These are phyloP conservation scores for Cottus gobio DNA, from an alignment of 2,113 vertebrate species.

Conservation along the genomic window DNA sequence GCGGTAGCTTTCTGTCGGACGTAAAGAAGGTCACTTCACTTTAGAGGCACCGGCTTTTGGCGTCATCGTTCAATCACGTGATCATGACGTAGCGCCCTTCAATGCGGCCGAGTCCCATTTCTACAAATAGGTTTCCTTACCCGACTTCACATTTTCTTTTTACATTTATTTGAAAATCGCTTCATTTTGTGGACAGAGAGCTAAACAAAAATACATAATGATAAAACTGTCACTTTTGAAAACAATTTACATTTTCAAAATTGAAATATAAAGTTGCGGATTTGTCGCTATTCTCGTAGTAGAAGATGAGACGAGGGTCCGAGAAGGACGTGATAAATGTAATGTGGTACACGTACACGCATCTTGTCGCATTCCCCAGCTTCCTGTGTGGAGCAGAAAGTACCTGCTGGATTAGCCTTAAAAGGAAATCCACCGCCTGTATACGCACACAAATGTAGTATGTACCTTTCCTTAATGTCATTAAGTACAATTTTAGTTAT, in stretches of 20 bases:
- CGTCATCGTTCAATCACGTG: slow-evolving; percentile 66
- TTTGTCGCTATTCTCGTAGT: rapidly evolving
- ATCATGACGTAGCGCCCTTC: not conserved
- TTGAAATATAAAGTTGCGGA: rapidly evolving
- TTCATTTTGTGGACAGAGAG: rapidly evolving
- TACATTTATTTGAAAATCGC: rapidly evolving
- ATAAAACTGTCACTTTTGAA: rapidly evolving
- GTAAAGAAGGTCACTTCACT: slow-evolving; percentile 73
- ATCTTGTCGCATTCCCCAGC: not conserved
- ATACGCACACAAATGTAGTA: not conserved
- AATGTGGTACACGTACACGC: not conserved
- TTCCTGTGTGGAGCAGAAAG: not conserved
- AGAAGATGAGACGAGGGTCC: not conserved
- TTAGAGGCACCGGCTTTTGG: slow-evolving; percentile 60
- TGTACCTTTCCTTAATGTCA: not conserved
- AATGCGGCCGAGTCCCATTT: not conserved
- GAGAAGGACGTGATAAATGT: not conserved
- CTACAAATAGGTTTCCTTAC: rapidly evolving
- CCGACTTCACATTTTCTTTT: rapidly evolving
- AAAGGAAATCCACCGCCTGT: not conserved
- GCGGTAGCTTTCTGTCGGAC: slow-evolving; percentile 44
- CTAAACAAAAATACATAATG: not conserved
- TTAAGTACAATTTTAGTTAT: not conserved
- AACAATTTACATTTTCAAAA: not conserved
- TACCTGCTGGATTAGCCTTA: slow-evolving; percentile 12